These are phyloP conservation scores for Scleropages formosus DNA, from an alignment of 2,797 vertebrate genomes.

Conservation along the genomic window DNA sequence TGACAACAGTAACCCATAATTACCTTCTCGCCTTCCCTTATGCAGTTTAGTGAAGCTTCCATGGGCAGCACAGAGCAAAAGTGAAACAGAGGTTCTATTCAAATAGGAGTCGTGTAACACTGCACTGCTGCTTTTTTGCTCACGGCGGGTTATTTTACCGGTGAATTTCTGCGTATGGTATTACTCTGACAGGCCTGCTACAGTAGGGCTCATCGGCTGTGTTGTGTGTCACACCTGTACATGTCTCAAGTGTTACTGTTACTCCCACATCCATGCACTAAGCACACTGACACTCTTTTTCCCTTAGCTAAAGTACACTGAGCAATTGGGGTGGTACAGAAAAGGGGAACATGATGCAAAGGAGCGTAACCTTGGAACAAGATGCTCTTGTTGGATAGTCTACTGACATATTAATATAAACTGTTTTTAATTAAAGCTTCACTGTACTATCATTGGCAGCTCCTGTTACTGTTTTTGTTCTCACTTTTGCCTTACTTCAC, in stretches of 20 bases:
- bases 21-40: conserved; percentile 78
- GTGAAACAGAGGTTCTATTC: conserved; percentile 69
- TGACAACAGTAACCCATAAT: conserved; percentile 75
- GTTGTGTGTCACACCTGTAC: conserved; percentile 8
- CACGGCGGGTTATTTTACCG: too few relatives aligned
- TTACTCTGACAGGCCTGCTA: too few relatives aligned
- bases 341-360: neutral
- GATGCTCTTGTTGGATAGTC: neutral
- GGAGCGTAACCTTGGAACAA: neutral
- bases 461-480: neutral
- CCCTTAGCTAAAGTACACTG: neutral
- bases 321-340: neutral
- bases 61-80: conserved; percentile 81
- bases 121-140: neutral
- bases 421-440: too few relatives aligned
- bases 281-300: neutral
- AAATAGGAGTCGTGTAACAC: conserved; percentile 41
- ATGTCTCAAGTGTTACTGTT: neutral
- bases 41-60: conserved; percentile 79
- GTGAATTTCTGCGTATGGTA: too few relatives aligned
- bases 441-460: neutral
- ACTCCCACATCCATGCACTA: neutral
- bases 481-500: neutral
- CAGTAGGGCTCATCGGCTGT: neutral
- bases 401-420: neutral